Evolutionary conservation across 2,888 invertebrate genomes (phyloP), one percentile per base, ranked within the genome.

Genomic region (Anoplius nigerrimus): DNA sequence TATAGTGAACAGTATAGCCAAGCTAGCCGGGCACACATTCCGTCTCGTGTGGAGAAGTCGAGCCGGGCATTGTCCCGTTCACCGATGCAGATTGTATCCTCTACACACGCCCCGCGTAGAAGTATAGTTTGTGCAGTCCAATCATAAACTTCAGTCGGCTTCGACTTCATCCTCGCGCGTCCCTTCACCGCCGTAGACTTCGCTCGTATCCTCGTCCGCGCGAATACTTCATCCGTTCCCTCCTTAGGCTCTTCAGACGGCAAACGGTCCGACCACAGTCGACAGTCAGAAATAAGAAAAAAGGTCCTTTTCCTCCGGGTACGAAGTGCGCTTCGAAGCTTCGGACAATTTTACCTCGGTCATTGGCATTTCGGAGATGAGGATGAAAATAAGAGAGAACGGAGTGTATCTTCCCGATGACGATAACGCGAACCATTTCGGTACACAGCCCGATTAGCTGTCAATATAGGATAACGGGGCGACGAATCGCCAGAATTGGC

Each of bases 201-300:
- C 55, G 22, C n/a, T 58, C 42, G 4, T 34, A 13, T 51, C 52
- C 45, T 22, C 34, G 45, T 63, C 57, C 20, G 24, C 43, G n/a
- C 13, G 16, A 54, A 16, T 8, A 18, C 2, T 34, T 34, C 11
- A 34, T 27, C 4, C 6, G 4, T 27, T 6, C 4, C 27, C 6
- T 27, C 27, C 6, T 27, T 6, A 27, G 27, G 6, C 2, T 6
- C 27, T 2, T 6, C 6, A 27, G 27, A 6, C 27, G 4, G 27
- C 27, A 6, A 6, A 27, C 27, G 6, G 27, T 27, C 6, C 2
- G 6, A 13, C 34, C 34, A 34, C 34, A 34, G 11, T 13, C 43
- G 70, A 66, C 66, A 70, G 72, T 56, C 48, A 66, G 70, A 72
- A 72, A 72, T 70, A 72, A 45, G 16, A 34, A 34, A 11, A 34